Percentiles rank a stretch among this genome's conserved stretches.
Evolutionary conservation across 1,140 invertebrate genomes (phyloP).

Genomic region (Halictus rubicundus): DNA sequence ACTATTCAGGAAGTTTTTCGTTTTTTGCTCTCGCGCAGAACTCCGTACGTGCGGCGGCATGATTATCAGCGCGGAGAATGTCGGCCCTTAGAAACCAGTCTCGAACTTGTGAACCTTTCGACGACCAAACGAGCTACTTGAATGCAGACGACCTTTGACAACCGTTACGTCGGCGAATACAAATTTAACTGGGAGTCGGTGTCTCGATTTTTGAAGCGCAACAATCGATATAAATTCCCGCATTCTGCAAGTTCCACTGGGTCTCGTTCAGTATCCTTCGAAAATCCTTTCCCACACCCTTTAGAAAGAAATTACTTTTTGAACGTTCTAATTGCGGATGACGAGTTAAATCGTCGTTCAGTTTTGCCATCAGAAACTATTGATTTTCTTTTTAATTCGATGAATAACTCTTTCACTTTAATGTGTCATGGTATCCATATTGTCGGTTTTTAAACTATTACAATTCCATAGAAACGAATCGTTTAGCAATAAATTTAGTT

Average conservation of each 20-base stretch:
- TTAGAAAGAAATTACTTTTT: no score
- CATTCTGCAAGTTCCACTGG: background rate
- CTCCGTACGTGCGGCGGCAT: constrained; percentile 35
- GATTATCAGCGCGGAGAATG: constrained; percentile 36
- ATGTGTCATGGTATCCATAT: no score
- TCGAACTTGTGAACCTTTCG: constrained; percentile 36
- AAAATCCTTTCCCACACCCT: no score
- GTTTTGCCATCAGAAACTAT: no score
- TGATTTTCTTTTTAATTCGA: no score
- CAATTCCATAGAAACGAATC: no score
- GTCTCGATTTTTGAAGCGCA: constrained; percentile 4
- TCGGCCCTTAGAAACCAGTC: constrained; percentile 27
- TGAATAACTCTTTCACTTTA: no score
- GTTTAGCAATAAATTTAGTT: no score
- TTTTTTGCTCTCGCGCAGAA: constrained; percentile 21
- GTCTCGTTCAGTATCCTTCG: no score
- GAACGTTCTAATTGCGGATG: no score
- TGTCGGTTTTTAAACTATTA: no score
- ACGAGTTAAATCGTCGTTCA: no score
- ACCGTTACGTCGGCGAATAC: constrained; percentile 2
- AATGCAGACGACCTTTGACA: constrained; percentile 26
- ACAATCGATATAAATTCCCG: background rate
- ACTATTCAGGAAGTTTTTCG: constrained; percentile 27
- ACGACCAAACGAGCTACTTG: constrained; percentile 45
- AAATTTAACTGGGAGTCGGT: background rate